phyloP scores from a whole-genome alignment of 2,888 invertebrate genomes.

The Drosophila lutescens region DNA sequence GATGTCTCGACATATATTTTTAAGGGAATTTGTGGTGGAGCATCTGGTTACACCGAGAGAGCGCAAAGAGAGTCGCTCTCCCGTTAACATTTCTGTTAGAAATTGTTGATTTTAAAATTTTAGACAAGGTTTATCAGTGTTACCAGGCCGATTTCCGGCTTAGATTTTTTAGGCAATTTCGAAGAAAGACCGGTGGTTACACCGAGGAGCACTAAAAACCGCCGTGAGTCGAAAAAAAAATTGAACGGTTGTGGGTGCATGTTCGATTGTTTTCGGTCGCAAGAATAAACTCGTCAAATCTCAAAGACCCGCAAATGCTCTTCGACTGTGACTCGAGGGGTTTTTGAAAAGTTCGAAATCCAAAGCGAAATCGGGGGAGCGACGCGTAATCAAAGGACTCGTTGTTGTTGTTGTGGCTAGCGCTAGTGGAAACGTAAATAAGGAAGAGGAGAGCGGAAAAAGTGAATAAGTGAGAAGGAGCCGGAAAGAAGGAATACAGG shows the following conservation, averaged over 20 bases:
- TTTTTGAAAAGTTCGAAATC: neutral
- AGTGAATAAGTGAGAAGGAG: constrained; percentile 14
- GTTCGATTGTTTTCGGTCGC: constrained; percentile 22
- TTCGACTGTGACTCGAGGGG: constrained; percentile 8
- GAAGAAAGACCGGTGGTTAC: too few species aligned
- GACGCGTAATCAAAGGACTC: neutral
- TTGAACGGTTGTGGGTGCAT: constrained; percentile 19
- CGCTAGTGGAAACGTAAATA: constrained; percentile 15
- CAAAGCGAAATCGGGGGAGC: too few species aligned
- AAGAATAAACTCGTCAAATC: constrained; percentile 14
- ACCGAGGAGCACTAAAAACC: too few species aligned
- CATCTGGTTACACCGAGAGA: too few species aligned
- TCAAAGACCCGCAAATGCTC: constrained; percentile 14
- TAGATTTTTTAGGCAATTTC: too few species aligned
- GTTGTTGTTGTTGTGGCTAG: constrained; percentile 12
- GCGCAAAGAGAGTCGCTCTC: too few species aligned
- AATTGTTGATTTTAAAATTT: too few species aligned
- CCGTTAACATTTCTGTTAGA: too few species aligned
- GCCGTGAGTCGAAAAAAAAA: neutral
- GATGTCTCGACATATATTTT: too few species aligned
- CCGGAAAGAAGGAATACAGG: neutral
- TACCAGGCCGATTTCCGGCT: too few species aligned
- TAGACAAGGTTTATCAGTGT: too few species aligned
- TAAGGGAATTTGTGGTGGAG: too few species aligned
- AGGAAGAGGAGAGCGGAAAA: constrained; percentile 2